Evolutionary conservation across 2,888 invertebrate species (phyloP).

Genomic region (Apocheima hispidaria): DNA sequence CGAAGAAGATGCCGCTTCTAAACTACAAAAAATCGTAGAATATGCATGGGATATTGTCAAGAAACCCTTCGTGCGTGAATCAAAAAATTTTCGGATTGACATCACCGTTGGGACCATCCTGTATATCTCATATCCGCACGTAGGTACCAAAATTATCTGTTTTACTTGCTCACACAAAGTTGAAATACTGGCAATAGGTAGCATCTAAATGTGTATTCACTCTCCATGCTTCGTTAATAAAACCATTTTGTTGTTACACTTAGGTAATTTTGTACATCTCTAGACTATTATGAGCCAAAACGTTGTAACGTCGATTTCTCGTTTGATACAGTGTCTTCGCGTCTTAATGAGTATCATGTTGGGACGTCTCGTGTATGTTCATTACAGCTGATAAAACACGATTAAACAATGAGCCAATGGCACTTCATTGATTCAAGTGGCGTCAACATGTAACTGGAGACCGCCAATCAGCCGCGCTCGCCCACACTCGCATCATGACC

Average conservation of each 20-base stretch:
- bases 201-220: background rate
- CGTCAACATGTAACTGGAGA: slow-evolving; percentile 75
- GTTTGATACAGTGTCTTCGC: slow-evolving; percentile 52
- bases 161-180: too few species aligned
- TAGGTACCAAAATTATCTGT: too few species aligned
- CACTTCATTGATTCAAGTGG: slow-evolving; percentile 82
- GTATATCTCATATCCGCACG: too few species aligned
- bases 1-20: too few species aligned
- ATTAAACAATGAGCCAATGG: slow-evolving; percentile 81
- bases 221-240: background rate
- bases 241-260: slow-evolving; percentile 6
- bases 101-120: too few species aligned
- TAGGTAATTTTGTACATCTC: slow-evolving; percentile 15
- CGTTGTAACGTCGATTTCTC: slow-evolving; percentile 36
- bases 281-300: slow-evolving; percentile 26
- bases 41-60: too few species aligned
- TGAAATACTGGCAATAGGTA: background rate
- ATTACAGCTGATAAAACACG: slow-evolving; percentile 82
- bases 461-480: slow-evolving; percentile 65
- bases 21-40: too few species aligned
- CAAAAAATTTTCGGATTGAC: too few species aligned
- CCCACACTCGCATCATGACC: slow-evolving; percentile 34
- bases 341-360: slow-evolving; percentile 53
- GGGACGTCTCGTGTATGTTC: slow-evolving; percentile 50
- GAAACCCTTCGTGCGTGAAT: too few species aligned